These are phyloP conservation scores for Nerophis lumbriciformis DNA, from an alignment of 2,113 vertebrate species.

Conservation along the genomic window DNA sequence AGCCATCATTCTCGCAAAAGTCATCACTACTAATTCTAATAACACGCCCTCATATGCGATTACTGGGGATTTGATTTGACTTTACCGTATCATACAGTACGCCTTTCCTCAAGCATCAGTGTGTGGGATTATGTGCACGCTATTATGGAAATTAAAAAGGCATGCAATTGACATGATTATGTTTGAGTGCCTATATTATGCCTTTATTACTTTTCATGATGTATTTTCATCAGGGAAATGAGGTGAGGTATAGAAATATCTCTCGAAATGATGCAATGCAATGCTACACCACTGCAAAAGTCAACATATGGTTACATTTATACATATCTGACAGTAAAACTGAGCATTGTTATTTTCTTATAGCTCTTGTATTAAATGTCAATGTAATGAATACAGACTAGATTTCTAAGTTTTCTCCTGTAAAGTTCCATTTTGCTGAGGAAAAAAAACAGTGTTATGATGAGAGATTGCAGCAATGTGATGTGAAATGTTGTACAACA, in stretches of 20 bases:
- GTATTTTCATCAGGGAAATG: not conserved
- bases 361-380: too few species aligned
- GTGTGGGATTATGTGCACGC: not conserved
- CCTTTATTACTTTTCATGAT: not conserved
- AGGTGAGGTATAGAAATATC: too few species aligned
- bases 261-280: not conserved
- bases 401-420: too few species aligned
- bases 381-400: too few species aligned
- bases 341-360: too few species aligned
- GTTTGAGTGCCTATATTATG: not conserved
- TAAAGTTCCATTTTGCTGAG: too few species aligned
- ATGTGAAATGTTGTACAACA: slow-evolving; percentile 43
- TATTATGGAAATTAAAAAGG: not conserved
- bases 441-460: slow-evolving; percentile 5
- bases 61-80: not conserved
- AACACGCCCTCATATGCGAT: not conserved
- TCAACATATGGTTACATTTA: too few species aligned
- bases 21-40: not conserved
- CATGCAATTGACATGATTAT: not conserved
- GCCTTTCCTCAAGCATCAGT: not conserved
- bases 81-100: not conserved
- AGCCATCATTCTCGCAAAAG: not conserved
- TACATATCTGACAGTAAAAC: too few species aligned
- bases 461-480: slow-evolving; percentile 35
- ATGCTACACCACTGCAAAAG: too few species aligned